Evolutionary conservation across 2,888 invertebrate genomes (phyloP).

Genomic region (Ashinkailepas kermadecensis): DNA sequence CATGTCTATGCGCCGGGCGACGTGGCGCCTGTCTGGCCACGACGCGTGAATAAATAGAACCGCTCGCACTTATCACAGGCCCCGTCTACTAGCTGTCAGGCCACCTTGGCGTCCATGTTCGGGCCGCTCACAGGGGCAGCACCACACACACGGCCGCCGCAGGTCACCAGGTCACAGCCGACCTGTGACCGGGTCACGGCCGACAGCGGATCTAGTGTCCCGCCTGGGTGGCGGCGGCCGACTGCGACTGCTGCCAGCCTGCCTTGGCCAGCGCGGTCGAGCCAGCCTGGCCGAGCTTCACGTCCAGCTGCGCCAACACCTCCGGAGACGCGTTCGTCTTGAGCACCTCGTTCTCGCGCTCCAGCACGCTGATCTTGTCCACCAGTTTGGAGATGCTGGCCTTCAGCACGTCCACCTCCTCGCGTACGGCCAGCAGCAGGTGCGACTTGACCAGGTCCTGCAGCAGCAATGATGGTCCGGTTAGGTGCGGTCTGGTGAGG

Average conservation of each 20-base stretch:
- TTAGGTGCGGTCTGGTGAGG: no score
- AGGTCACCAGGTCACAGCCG: not conserved
- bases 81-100: not conserved
- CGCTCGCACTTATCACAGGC: not conserved
- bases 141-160: not conserved
- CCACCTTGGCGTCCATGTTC: no score
- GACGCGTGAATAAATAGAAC: not conserved
- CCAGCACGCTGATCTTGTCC: constrained; percentile 79
- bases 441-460: constrained; percentile 91
- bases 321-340: constrained; percentile 82
- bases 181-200: not conserved
- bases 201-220: not conserved
- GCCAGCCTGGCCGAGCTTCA: not conserved
- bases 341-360: constrained; percentile 78
- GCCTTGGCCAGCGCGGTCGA: not conserved
- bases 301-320: constrained; percentile 63
- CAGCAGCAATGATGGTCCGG: not conserved
- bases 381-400: constrained; percentile 84
- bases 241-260: not conserved
- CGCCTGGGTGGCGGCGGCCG: not conserved
- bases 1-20: not conserved
- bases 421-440: constrained; percentile 89
- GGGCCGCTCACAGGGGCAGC: not conserved
- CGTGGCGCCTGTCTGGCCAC: not conserved
- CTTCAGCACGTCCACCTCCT: constrained; percentile 88